These are phyloP conservation scores for Semaprochilodus insignis DNA, from an alignment of 2,797 vertebrate species.

Conservation along the genomic window DNA sequence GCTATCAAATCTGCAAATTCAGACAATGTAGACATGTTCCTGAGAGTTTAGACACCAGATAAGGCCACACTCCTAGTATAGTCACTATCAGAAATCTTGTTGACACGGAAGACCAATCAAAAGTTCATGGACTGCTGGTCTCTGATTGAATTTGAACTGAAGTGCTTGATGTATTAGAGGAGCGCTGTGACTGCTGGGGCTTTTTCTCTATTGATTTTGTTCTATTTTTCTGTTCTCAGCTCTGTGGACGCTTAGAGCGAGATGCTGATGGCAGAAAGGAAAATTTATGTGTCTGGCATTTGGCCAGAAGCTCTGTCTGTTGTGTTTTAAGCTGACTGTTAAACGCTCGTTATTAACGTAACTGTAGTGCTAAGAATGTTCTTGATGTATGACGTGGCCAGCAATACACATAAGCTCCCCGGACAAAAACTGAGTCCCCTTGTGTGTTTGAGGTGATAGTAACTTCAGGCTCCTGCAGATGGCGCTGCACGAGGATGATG, in stretches of 20 bases:
- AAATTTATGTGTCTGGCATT: conserved; percentile 1
- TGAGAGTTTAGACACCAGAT: neutral
- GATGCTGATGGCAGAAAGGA: neutral
- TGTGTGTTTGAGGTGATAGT: too few relatives aligned
- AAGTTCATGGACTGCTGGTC: neutral
- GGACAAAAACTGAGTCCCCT: too few relatives aligned
- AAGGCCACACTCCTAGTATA: neutral
- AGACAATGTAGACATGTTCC: neutral
- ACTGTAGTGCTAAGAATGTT: neutral
- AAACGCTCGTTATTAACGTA: neutral
- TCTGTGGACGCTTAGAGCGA: neutral
- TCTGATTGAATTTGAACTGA: neutral
- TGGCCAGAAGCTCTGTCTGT: neutral
- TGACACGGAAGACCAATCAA: neutral
- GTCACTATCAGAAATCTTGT: neutral
- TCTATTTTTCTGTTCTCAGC: neutral
- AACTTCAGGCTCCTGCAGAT: too few relatives aligned
- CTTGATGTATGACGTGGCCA: neutral
- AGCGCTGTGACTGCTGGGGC: neutral
- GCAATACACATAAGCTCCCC: neutral
- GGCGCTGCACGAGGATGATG: too few relatives aligned
- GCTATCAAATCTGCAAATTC: neutral
- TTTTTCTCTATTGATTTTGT: conserved; percentile 10
- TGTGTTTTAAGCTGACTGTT: neutral
- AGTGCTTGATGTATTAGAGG: neutral